Evolutionary conservation across 2,113 vertebrate genomes (phyloP), one percentile per base, ranked within the genome.

Genomic region (Grantiella picta): DNA sequence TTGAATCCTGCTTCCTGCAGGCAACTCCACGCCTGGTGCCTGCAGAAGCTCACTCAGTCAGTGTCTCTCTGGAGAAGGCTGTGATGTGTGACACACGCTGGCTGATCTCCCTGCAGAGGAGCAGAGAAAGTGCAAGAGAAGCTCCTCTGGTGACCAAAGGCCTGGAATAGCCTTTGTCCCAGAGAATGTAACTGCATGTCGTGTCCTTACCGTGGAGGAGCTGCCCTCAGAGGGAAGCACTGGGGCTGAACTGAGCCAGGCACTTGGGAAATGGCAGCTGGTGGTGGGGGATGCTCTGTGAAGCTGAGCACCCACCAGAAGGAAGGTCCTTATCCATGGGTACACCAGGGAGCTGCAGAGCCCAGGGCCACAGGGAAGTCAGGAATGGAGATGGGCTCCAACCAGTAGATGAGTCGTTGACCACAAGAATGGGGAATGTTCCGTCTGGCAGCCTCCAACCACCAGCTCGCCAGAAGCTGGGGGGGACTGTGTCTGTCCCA

Each of bases 291-390:
- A 8, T 22, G 25, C 47, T 38, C 1, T 1, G 1, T 56, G 66
- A 31, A 35, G 21, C 24, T 29, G 61, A 31, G 35, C 15, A 45
- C 60, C 60, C 35, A 25, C 71, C 66, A 42, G 21, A 19, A 38
- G 20, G 35, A n/a, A 50, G 44, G 13, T 7, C 36, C 29, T n/a
- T 53, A 8, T 29, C 53, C 10, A 0, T 8, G 7, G 33, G n/a
- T 5, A 14, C 44, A 4, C 20, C 52, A 36, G 61, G 40, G 29
- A 70, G 57, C 63, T 60, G 17, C 3, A 31, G 71, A 73, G 76
- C 59, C n/a, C 65, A 11, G 1, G 1, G n/a, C 79, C 3, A 0
- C 0, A 0, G 25, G 35, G 20, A 60, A 7, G 29, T 45, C 75
- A 31, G 53, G 38, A 47, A 19, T 9, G 29, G 8, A 1, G 31